phyloP scores from a whole-genome alignment of 2,113 vertebrate species.

The Tricholaema leucomelas region DNA sequence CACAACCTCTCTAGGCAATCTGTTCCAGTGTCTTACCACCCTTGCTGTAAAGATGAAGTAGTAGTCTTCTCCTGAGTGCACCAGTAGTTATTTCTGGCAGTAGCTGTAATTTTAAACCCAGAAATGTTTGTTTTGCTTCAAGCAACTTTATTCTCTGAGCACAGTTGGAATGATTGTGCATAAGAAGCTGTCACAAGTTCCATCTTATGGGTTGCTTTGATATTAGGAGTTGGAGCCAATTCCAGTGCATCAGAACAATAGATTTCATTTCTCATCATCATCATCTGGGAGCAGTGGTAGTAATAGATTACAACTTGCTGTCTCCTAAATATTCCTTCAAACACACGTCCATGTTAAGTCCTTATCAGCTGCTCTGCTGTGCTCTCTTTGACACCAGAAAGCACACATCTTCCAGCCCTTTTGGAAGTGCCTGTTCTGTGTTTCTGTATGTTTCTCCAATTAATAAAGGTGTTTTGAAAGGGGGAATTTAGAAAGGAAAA shows the following conservation, averaged over 20 bases:
- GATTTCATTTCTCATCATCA: conserved; percentile 12
- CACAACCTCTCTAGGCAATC: too few species aligned
- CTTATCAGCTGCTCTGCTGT: background rate
- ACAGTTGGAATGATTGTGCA: background rate
- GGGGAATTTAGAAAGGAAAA: background rate
- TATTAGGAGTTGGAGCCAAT: background rate
- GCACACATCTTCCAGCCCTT: background rate
- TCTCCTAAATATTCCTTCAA: background rate
- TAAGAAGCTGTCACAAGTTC: background rate
- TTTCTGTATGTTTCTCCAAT: background rate
- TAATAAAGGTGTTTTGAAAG: background rate
- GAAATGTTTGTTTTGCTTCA: background rate
- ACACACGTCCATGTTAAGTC: background rate
- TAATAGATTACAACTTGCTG: background rate
- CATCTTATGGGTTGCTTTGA: background rate
- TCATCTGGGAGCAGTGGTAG: background rate
- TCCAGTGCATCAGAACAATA: background rate
- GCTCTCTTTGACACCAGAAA: background rate
- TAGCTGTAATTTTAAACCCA: background rate
- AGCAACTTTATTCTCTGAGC: background rate
- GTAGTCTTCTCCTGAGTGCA: background rate
- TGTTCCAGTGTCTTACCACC: too few species aligned
- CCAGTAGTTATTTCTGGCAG: background rate
- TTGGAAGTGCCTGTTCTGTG: background rate
- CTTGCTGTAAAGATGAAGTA: background rate